Percentiles rank a stretch among this genome's conserved stretches.
phyloP scores from a whole-genome alignment of 2,888 invertebrate species.

The Hetaerina titia region DNA sequence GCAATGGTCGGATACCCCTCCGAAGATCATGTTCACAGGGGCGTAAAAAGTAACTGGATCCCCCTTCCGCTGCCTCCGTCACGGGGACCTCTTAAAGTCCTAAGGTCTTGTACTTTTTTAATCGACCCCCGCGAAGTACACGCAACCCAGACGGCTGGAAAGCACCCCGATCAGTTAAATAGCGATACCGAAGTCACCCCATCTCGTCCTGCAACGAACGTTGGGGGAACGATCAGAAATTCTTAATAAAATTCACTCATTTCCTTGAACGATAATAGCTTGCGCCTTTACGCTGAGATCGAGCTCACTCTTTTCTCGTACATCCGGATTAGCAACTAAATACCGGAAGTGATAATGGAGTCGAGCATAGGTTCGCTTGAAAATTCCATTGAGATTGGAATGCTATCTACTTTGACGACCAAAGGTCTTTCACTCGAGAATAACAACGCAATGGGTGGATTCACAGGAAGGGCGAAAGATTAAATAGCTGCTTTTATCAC shows the following conservation, averaged over 20 bases:
- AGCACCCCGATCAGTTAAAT: too few species aligned
- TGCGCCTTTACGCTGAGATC: background rate
- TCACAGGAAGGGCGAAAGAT: background rate
- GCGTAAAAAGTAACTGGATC: background rate
- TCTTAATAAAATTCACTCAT: too few species aligned
- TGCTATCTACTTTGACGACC: background rate
- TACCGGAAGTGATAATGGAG: background rate
- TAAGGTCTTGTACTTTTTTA: too few species aligned
- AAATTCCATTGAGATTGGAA: background rate
- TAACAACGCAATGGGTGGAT: background rate
- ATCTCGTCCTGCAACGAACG: constrained; percentile 7
- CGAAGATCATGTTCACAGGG: background rate
- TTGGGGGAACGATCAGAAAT: background rate
- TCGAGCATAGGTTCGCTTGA: background rate
- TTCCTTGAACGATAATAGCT: background rate
- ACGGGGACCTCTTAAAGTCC: too few species aligned
- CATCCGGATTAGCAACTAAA: background rate
- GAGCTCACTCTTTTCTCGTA: background rate
- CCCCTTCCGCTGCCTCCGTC: background rate
- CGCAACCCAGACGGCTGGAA: too few species aligned
- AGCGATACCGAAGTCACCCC: background rate
- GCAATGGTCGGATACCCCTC: background rate
- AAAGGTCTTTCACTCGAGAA: background rate
- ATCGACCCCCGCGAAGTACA: too few species aligned
- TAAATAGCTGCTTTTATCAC: too few species aligned